phyloP scores from a whole-genome alignment of 1,140 invertebrate species.

The Tenebrio molitor region DNA sequence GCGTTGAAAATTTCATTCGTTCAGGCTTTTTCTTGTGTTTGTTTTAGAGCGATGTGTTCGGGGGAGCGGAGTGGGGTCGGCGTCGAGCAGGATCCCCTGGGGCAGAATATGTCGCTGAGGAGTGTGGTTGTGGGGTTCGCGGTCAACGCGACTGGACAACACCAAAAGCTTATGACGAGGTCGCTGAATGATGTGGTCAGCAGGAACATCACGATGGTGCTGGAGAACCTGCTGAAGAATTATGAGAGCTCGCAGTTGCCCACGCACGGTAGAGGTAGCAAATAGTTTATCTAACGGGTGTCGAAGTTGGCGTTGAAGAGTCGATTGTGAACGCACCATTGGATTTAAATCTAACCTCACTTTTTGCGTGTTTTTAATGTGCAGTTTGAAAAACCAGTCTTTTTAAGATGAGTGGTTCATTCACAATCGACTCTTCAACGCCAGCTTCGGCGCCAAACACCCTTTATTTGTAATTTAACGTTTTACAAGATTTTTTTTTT shows the following conservation, averaged over 20 bases:
- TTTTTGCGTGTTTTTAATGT: too few species aligned
- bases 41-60: constrained; percentile 7
- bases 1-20: too few species aligned
- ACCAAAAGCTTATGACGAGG: constrained; percentile 63
- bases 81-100: constrained; percentile 34
- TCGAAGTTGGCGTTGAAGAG: too few species aligned
- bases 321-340: too few species aligned
- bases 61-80: constrained; percentile 31
- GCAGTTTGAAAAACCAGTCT: too few species aligned
- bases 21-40: too few species aligned
- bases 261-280: constrained; percentile 82
- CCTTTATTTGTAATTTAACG: too few species aligned
- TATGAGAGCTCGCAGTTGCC: constrained; percentile 93
- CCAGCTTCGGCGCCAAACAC: too few species aligned
- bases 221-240: constrained; percentile 89
- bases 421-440: too few species aligned
- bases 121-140: constrained; percentile 32
- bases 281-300: constrained; percentile 10
- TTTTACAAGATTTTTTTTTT: too few species aligned
- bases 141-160: not conserved
- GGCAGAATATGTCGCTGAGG: constrained; percentile 43
- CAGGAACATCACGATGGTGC: constrained; percentile 84
- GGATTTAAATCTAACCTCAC: too few species aligned
- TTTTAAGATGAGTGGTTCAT: too few species aligned
- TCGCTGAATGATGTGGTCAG: constrained; percentile 79